These are phyloP conservation scores for Tachysurus vachellii DNA, from an alignment of 2,113 vertebrate genomes.

Conservation along the genomic window DNA sequence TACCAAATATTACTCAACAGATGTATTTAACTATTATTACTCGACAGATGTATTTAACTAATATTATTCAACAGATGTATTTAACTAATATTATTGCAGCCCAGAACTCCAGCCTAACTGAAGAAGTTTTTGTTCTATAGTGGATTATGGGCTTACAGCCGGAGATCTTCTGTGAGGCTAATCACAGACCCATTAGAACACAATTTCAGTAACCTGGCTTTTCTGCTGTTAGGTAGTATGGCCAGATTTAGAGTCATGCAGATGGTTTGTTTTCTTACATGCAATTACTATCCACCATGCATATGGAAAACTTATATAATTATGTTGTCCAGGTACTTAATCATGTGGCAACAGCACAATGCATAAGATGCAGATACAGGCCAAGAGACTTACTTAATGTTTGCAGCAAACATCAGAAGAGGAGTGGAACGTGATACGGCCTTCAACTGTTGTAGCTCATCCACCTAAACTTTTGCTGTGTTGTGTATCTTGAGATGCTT, in stretches of 20 bases:
- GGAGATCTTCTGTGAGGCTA: slow-evolving; percentile 14
- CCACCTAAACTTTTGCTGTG: background rate
- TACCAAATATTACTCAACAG: slow-evolving; percentile 12
- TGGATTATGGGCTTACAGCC: slow-evolving; percentile 47
- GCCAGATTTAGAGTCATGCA: slow-evolving; percentile 5
- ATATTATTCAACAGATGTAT: background rate
- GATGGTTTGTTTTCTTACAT: background rate
- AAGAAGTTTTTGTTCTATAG: slow-evolving; percentile 30
- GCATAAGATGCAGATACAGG: background rate
- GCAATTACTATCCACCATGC: background rate
- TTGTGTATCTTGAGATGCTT: background rate
- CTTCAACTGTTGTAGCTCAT: background rate
- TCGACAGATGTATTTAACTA: background rate
- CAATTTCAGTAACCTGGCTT: slow-evolving; percentile 15
- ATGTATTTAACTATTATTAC: background rate
- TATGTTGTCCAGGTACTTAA: background rate
- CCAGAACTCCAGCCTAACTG: slow-evolving; percentile 3
- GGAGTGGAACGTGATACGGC: background rate
- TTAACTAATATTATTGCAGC: slow-evolving; percentile 12
- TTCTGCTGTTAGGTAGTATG: slow-evolving; percentile 48
- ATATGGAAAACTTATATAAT: background rate
- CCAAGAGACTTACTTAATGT: background rate
- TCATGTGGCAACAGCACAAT: background rate
- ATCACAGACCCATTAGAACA: slow-evolving; percentile 24
- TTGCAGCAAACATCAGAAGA: background rate